These are phyloP conservation scores for Oryzias celebensis DNA, from an alignment of 2,113 vertebrate species.

Conservation along the genomic window DNA sequence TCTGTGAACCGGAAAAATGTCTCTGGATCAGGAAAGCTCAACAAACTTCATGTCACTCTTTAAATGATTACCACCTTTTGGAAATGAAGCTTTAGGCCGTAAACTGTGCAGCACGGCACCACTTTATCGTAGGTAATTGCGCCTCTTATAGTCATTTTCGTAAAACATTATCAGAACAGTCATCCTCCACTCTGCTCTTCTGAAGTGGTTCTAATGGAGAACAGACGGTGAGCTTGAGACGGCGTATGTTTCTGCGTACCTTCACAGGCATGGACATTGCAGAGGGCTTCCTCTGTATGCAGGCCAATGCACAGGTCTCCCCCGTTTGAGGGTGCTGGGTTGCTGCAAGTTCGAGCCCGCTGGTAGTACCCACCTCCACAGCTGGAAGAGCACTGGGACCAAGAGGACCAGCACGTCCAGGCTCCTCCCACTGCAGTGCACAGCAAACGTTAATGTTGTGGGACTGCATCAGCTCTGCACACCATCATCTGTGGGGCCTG, in stretches of 20 bases:
- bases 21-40: no score
- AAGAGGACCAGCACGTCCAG: slow-evolving; percentile 95
- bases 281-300: slow-evolving; percentile 93
- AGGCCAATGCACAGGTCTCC: slow-evolving; percentile 94
- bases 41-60: no score
- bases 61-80: no score
- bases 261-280: slow-evolving; percentile 87
- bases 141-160: no score
- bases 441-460: background rate
- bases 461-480: background rate
- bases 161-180: background rate
- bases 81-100: no score
- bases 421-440: slow-evolving; percentile 82
- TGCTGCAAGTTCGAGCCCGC: slow-evolving; percentile 88
- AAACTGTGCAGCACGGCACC: no score
- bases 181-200: background rate
- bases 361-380: slow-evolving; percentile 92
- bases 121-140: no score
- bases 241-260: slow-evolving; percentile 66
- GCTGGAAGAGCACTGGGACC: slow-evolving; percentile 90
- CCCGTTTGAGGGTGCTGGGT: slow-evolving; percentile 83
- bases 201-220: background rate
- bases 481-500: no score
- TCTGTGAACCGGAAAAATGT: no score
- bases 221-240: background rate